These are phyloP conservation scores for Parapsyche elsis DNA, from an alignment of 1,140 invertebrate species.

Conservation along the genomic window DNA sequence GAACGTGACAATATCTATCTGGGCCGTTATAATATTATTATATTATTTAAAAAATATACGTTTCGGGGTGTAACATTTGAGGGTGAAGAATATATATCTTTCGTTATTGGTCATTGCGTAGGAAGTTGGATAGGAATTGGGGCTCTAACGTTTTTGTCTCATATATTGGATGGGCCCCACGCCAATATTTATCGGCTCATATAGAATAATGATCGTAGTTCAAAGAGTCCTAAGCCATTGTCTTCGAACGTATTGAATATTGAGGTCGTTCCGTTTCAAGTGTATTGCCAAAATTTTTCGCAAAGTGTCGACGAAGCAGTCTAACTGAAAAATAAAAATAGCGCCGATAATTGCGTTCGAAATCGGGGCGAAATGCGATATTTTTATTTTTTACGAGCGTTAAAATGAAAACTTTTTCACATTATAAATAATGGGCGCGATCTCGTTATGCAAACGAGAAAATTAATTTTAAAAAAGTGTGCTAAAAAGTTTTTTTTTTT, in stretches of 20 bases:
- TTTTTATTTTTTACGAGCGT: no score
- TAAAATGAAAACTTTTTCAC: background rate
- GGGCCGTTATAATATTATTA: no score
- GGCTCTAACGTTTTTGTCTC: conserved; percentile 46
- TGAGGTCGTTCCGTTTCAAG: conserved; percentile 25
- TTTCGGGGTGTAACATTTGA: background rate
- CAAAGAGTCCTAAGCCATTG: conserved; percentile 37
- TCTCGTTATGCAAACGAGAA: conserved; percentile 24
- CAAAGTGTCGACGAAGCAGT: no score
- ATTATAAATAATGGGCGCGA: conserved; percentile 2
- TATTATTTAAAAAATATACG: no score
- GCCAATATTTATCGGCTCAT: conserved; percentile 47
- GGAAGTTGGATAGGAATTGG: conserved; percentile 18
- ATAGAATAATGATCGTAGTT: conserved; percentile 52
- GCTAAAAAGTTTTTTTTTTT: background rate
- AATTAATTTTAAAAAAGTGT: conserved; percentile 12
- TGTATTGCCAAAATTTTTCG: background rate
- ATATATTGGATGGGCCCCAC: conserved; percentile 47
- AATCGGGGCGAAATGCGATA: no score
- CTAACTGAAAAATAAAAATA: background rate
- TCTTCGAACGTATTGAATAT: conserved; percentile 40
- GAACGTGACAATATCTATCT: no score
- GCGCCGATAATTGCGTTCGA: background rate
- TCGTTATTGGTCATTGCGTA: conserved; percentile 42
- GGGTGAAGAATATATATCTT: conserved; percentile 33